phyloP scores from a whole-genome alignment of 1,140 invertebrate genomes.

The Penaeus japonicus region DNA sequence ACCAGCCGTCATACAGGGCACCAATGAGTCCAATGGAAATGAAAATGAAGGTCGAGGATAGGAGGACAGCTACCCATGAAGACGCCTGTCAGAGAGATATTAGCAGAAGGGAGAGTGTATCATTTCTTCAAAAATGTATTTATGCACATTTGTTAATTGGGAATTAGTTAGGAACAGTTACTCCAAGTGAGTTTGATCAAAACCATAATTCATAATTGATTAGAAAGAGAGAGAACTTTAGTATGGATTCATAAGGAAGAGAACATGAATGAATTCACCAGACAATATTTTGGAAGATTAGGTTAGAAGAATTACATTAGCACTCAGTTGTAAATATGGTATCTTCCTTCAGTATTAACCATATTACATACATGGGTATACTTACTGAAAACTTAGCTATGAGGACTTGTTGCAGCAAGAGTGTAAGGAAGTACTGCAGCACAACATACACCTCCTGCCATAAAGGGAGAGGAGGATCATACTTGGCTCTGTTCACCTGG shows the following conservation, averaged over 20 bases:
- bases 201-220: too few species aligned
- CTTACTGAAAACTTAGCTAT: constrained; percentile 25
- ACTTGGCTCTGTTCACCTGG: constrained; percentile 66
- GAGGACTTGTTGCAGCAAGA: constrained; percentile 60
- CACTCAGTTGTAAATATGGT: not conserved
- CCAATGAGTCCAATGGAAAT: constrained; percentile 27
- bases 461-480: constrained; percentile 72
- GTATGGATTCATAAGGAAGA: too few species aligned
- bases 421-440: constrained; percentile 74
- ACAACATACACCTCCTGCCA: constrained; percentile 77
- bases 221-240: too few species aligned
- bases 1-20: constrained; percentile 47
- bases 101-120: too few species aligned
- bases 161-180: too few species aligned
- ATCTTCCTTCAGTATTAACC: not conserved
- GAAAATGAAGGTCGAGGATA: constrained; percentile 24
- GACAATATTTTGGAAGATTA: too few species aligned
- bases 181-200: too few species aligned
- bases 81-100: not conserved
- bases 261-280: too few species aligned
- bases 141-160: too few species aligned
- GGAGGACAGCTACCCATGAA: constrained; percentile 1
- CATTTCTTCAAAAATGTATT: too few species aligned
- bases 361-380: not conserved
- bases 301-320: too few species aligned